phyloP scores from a whole-genome alignment of 2,113 vertebrate species.

The Saguinus midas region DNA sequence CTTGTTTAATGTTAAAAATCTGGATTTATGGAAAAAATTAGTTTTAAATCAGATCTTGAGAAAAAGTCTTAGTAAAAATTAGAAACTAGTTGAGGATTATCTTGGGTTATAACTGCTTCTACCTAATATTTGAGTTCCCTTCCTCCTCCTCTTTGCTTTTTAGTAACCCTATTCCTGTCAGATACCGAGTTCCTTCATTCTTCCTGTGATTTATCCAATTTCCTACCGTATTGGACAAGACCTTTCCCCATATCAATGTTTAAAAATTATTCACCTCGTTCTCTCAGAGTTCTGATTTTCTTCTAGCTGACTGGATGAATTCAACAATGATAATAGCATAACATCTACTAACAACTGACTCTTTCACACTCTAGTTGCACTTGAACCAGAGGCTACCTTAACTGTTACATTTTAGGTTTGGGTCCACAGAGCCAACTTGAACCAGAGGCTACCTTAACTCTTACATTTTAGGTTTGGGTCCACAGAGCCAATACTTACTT shows the following conservation, averaged over 20 bases:
- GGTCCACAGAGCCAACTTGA: not conserved
- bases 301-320: not conserved
- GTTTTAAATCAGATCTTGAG: not conserved
- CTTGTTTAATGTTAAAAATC: constrained; percentile 27
- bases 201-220: not conserved
- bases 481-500: not conserved
- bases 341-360: not conserved
- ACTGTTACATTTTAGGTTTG: not conserved
- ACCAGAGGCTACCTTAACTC: not conserved
- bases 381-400: not conserved
- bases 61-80: not conserved
- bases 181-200: not conserved
- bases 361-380: not conserved
- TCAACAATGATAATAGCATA: not conserved
- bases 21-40: not conserved
- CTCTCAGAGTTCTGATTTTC: not conserved
- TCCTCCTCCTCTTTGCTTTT: not conserved
- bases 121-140: not conserved
- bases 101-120: not conserved
- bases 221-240: not conserved
- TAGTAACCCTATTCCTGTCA: not conserved
- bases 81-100: not conserved
- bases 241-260: not conserved
- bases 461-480: not conserved
- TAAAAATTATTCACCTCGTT: not conserved